Evolutionary conservation across 2,797 vertebrate species (phyloP), one percentile per base, ranked within the genome.

Genomic region (Sandelia bainsii): DNA sequence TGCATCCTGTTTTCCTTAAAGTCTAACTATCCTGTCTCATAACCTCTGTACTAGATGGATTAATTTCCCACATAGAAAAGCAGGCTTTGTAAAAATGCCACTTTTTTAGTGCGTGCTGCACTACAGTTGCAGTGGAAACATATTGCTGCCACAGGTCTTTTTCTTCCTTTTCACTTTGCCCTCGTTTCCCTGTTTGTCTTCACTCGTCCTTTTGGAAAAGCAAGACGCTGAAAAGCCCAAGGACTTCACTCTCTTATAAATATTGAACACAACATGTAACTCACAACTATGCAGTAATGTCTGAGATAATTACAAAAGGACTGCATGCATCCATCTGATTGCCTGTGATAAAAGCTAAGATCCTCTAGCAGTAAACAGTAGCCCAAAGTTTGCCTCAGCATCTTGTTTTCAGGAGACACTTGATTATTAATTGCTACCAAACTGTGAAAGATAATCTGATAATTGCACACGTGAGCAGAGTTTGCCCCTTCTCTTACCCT

Each of bases 1-100:
- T 53, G 63, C 76, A 86, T 92, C 90, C 88, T 87, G 87, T 91
- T 91, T 90, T 78, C 61, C 69, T 87, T 70, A 37, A 66, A 62
- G 52, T 70, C 62, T 20, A 51, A 50, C 79, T 71, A 71, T 83
- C 79, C 84, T 87, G 79, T 87, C 83, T 81, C 81, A 60, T 83
- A 88, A 86, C 81, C 84, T 69, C 67, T 82, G 79, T 37, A 49
- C 77, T 58, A 56, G 71, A 82, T 80, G 68, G 83, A 80, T 86
- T 72, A 6, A 62, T 75, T 87, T 84, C 70, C 62, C 70, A 65
- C 69, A 59, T 50, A 72, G 58, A 70, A 75, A 76, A 45, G 46
- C 29, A 34, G 34, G 10, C 44, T 48, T 62, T 65, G 61, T 83
- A 65, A 52, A 65, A 75, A 52, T 23, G 53, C 0, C 32, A 37